Conservation (phyloP, 2,797 vertebrate genomes). For the Acropternis orthonyx region DNA sequence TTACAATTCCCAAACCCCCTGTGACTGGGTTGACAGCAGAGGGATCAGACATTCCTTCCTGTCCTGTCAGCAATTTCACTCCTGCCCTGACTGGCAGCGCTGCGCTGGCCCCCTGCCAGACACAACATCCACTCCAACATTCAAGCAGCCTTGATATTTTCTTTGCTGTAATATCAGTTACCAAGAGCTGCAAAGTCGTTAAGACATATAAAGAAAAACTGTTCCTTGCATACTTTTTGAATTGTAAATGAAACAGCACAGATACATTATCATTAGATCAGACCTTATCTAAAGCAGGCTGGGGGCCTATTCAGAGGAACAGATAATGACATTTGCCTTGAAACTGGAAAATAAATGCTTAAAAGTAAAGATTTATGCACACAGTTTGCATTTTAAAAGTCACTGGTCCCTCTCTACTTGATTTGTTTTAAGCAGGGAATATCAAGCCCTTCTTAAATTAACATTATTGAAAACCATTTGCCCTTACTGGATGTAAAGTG, state of each 20-base stretch:
- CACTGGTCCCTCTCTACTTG: background rate
- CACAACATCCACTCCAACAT: background rate
- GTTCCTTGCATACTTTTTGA: background rate
- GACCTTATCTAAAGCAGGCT: conserved; percentile 15
- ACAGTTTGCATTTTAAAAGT: background rate
- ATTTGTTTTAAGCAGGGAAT: background rate
- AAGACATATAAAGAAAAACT: background rate
- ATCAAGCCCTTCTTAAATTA: background rate
- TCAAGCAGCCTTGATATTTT: background rate
- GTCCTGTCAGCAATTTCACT: background rate
- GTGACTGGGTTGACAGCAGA: background rate
- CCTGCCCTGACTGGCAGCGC: background rate
- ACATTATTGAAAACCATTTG: background rate
- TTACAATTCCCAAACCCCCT: background rate
- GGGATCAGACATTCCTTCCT: background rate
- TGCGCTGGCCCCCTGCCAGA: background rate
- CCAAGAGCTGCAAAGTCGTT: conserved; percentile 30
- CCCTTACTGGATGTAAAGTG: background rate
- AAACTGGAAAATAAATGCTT: background rate
- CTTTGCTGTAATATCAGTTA: conserved; percentile 26
- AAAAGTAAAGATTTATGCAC: background rate
- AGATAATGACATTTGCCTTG: background rate
- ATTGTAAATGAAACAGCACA: conserved; percentile 26
- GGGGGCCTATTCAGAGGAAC: background rate
- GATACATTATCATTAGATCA: background rate